Base-by-base conservation (phyloP, 2,888 invertebrate species). In the Gerris lacustris region DNA sequence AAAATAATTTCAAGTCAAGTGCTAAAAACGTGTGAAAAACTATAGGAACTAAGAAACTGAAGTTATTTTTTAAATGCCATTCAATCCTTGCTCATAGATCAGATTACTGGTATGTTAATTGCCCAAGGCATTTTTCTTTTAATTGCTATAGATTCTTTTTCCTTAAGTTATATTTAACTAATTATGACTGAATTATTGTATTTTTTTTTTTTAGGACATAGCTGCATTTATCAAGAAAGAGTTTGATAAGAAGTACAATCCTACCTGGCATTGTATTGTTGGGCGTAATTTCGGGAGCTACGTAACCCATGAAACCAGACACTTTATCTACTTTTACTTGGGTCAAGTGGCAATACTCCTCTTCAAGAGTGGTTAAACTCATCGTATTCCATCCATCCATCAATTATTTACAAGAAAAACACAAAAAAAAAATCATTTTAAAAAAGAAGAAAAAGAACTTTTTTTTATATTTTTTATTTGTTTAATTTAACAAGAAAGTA, bases 181-280 rank as follows among this genome's bases (percentile, higher is more conserved):
- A 31, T 31, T 31, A 31, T 2, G 31, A 31, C 31, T 66, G 1
- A 45, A 11, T 66, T n/a, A 66, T 71, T 69, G 17, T 11, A 47
- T 15, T 75, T 74, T 77, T 76, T 70, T 76, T 68, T 84, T 85
- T 11, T 82, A 91, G 91, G 98, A 98, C 82, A 98, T 98, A 79
- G 98, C 98, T 18, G 98, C 98, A 72, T 98, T 90, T 83, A 97
- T 98, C 82, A 98, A 99, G 86, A 99, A 99, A 82, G 98, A 99
- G 81, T 98, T 99, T 80, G 98, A 98, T 86, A 97, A 97, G 86
- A 98, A 98, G 83, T 98, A 96, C 87, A 96, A 96, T 83, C 97
- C 97, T 70, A 98, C 98, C 80, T 98, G 97, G 97, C 97, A 97
- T 80, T 97, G 96, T 86, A 97, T 98, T 82, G 97, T 98, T 75